phyloP scores from a whole-genome alignment of 23 tunicate species.

The Halocynthia roretzi region DNA sequence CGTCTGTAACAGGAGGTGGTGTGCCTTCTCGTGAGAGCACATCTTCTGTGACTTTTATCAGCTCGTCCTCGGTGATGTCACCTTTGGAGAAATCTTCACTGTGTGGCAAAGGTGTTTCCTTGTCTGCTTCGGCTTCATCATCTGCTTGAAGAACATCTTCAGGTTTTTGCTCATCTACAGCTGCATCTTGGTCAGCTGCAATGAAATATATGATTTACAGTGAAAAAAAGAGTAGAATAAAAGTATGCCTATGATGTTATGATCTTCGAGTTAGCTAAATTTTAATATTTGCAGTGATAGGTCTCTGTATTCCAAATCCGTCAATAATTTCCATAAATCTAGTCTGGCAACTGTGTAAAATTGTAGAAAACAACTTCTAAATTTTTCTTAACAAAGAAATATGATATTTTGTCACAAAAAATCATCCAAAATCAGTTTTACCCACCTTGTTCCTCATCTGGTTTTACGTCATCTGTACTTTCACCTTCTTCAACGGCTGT shows the following conservation, averaged over 20 bases:
- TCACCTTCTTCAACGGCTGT: constrained; percentile 3
- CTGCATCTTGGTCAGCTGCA: background rate
- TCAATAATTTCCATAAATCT: background rate
- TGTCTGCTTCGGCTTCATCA: background rate
- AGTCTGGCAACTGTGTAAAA: background rate
- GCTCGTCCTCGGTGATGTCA: constrained; percentile 1
- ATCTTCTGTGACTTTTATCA: constrained; percentile 9
- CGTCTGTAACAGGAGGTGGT: constrained; percentile 11
- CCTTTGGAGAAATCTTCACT: constrained; percentile 13
- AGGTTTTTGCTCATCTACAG: background rate
- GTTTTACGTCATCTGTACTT: background rate
- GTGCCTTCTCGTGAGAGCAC: constrained; percentile 19
- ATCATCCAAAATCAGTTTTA: background rate
- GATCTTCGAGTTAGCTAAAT: no score
- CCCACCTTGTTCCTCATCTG: background rate
- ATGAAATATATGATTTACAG: no score
- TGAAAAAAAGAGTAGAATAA: no score
- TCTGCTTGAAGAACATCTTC: constrained; percentile 3
- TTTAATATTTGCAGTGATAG: no score
- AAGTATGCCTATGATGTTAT: no score
- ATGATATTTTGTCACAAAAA: no score
- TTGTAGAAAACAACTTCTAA: background rate
- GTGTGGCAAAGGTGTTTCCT: constrained; percentile 11
- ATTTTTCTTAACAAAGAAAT: background rate
- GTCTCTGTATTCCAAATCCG: no score